These are phyloP conservation scores for Eulemur mongoz DNA, from an alignment of 2,797 vertebrate genomes.

Conservation along the genomic window DNA sequence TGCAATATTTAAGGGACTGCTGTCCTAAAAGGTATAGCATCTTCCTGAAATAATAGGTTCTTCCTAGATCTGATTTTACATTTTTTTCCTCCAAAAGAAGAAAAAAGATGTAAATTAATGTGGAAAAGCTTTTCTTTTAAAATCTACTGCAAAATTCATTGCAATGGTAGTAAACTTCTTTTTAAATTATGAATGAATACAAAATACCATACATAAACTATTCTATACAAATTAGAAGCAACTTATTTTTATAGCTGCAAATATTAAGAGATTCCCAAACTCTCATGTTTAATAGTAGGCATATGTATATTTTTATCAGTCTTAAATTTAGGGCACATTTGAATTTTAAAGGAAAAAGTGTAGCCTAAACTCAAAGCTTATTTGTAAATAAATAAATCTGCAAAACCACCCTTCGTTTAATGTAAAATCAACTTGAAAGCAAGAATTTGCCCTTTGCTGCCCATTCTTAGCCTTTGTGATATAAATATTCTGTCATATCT, in stretches of 20 bases:
- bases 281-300: neutral
- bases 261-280: neutral
- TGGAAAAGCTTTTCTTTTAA: neutral
- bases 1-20: neutral
- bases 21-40: neutral
- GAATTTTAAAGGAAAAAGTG: neutral
- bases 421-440: neutral
- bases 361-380: neutral
- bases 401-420: neutral
- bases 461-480: neutral
- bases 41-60: neutral
- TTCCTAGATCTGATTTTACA: neutral
- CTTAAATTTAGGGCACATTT: neutral
- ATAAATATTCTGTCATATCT: neutral
- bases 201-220: neutral
- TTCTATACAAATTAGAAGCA: slow-evolving; percentile 7
- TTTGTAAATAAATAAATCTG: slow-evolving; percentile 24
- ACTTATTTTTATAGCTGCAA: neutral
- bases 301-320: neutral
- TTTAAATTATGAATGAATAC: neutral
- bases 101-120: neutral
- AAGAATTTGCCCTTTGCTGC: neutral
- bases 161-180: neutral
- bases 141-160: neutral
- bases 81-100: neutral